Conservation (phyloP, 37 sponge, comb jelly and placozoan species). For the Theonella swinhoei region DNA sequence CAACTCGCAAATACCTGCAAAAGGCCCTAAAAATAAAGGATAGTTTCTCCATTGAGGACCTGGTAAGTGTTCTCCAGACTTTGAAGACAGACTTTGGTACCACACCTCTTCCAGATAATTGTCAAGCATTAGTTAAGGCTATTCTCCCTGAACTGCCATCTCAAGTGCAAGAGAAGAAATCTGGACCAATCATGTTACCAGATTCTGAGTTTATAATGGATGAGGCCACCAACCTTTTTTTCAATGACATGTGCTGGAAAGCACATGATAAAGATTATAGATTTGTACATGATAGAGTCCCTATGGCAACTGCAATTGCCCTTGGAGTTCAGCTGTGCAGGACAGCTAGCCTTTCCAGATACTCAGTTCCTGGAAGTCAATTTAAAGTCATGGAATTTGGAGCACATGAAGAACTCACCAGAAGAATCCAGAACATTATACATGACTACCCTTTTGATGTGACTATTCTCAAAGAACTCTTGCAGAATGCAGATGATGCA, state of each 20-base stretch:
- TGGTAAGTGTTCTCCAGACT: neutral
- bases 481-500: slow-evolving; percentile 96
- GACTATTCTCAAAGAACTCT: slow-evolving; percentile 85
- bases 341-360: slow-evolving; percentile 27
- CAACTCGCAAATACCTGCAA: neutral
- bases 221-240: slow-evolving; percentile 23
- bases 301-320: slow-evolving; percentile 2
- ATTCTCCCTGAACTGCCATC: neutral
- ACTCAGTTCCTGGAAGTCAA: neutral
- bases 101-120: neutral
- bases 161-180: neutral
- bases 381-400: slow-evolving; percentile 51
- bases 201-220: slow-evolving; percentile 18
- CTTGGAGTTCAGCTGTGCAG: slow-evolving; percentile 51
- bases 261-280: slow-evolving; percentile 6
- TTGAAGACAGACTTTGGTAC: slow-evolving; percentile 19
- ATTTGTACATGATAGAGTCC: slow-evolving; percentile 28
- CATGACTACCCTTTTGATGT: slow-evolving; percentile 67
- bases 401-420: slow-evolving; percentile 76
- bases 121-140: slow-evolving; percentile 8
- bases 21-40: slow-evolving; percentile 1
- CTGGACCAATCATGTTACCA: slow-evolving; percentile 13
- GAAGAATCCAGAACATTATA: slow-evolving; percentile 74
- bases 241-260: slow-evolving; percentile 51
- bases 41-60: neutral